These are phyloP conservation scores for Venustaconcha ellipsiformis DNA, from an alignment of 1,140 invertebrate genomes.

Conservation along the genomic window DNA sequence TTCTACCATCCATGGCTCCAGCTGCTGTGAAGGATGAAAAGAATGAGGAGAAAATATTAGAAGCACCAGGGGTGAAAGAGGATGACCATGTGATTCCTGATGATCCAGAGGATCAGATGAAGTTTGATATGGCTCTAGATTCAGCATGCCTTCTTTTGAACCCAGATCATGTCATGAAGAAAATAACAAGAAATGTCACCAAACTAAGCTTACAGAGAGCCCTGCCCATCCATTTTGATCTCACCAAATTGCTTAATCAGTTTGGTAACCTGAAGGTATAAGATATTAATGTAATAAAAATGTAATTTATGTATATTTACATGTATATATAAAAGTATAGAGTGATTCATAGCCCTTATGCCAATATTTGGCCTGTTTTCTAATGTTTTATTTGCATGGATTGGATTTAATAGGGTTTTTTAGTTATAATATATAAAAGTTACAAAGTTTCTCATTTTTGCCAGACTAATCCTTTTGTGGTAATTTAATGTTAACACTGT, in stretches of 20 bases:
- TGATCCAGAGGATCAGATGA: conserved; percentile 44
- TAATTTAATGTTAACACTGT: no score
- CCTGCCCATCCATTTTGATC: conserved; percentile 35
- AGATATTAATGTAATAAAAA: neutral
- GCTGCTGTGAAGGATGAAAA: no score
- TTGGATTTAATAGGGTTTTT: neutral
- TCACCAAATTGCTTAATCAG: conserved; percentile 39
- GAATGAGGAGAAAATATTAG: no score
- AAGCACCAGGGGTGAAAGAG: no score
- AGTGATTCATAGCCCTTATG: neutral
- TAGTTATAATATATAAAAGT: neutral
- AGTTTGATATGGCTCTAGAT: conserved; percentile 51
- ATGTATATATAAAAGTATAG: neutral
- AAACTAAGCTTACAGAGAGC: conserved; percentile 43
- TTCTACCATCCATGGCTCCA: no score
- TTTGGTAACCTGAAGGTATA: conserved; percentile 50
- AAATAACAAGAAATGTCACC: conserved; percentile 45
- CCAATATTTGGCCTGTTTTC: neutral
- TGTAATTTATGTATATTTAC: neutral
- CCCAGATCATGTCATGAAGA: conserved; percentile 45
- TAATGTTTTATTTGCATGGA: neutral
- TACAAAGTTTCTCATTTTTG: neutral
- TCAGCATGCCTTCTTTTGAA: conserved; percentile 43
- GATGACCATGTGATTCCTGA: neutral
- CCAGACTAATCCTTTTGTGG: neutral